Conservation (phyloP, 2,113 vertebrate species). For the Suricata suricatta region DNA sequence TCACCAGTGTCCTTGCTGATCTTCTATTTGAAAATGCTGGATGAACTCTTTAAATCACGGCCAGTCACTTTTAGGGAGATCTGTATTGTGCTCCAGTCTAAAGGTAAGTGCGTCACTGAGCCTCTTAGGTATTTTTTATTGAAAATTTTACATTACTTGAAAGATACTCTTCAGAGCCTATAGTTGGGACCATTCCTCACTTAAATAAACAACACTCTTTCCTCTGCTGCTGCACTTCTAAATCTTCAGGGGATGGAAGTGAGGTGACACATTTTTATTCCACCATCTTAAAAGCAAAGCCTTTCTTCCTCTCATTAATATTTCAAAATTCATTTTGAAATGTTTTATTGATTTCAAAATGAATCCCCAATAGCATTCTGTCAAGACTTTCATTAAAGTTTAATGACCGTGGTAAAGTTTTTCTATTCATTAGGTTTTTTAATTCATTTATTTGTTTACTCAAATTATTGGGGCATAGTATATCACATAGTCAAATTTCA, state of each 20-base stretch:
- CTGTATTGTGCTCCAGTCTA: not conserved
- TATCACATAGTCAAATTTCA: not conserved
- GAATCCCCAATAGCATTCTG: not conserved
- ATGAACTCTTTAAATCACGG: not conserved
- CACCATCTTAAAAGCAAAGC: not conserved
- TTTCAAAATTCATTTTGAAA: not conserved
- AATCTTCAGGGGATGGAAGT: not conserved
- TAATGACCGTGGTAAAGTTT: not conserved
- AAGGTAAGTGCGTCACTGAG: not conserved
- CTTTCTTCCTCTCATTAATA: not conserved
- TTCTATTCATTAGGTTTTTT: not conserved
- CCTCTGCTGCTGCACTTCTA: not conserved
- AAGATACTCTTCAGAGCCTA: not conserved
- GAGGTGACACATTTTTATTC: not conserved
- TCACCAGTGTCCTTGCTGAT: not conserved
- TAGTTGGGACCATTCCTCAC: not conserved
- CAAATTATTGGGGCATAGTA: not conserved
- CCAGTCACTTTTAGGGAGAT: not conserved
- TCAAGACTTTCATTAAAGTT: not conserved
- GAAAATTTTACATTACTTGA: not conserved
- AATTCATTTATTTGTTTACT: not conserved
- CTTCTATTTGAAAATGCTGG: not conserved
- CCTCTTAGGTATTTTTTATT: not conserved
- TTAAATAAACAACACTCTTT: not conserved
- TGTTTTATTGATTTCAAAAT: not conserved